Conservation (phyloP, 2,113 vertebrate genomes). For the Apteryx owenii region DNA sequence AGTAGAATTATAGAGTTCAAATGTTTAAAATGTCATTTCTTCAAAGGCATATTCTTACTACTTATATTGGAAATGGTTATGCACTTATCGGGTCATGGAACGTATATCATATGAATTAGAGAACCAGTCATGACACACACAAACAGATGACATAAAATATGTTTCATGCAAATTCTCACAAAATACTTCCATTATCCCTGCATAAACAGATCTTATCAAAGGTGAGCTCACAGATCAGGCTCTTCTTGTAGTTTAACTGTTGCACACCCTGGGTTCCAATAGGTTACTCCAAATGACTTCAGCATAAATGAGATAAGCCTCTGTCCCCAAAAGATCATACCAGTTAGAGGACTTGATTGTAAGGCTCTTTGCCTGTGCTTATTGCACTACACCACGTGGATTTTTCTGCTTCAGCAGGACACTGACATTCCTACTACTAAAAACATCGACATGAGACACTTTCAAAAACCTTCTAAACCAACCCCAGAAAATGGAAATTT, state of each 20-base stretch:
- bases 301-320: not conserved
- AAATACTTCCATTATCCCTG: not conserved
- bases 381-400: not conserved
- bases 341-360: not conserved
- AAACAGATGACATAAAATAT: not conserved
- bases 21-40: not conserved
- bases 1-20: not conserved
- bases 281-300: not conserved
- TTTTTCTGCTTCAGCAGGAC: not conserved
- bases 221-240: not conserved
- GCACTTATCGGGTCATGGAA: not conserved
- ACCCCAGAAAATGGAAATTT: not conserved
- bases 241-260: not conserved
- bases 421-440: not conserved
- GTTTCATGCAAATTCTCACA: not conserved
- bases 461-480: not conserved
- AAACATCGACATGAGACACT: not conserved
- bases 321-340: not conserved
- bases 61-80: not conserved
- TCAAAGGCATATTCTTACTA: not conserved
- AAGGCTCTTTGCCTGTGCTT: not conserved
- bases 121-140: not conserved
- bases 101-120: not conserved
- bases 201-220: not conserved
- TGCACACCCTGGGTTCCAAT: not conserved